These are phyloP conservation scores for Orchestia grillus DNA, from an alignment of 1,140 invertebrate species.

Conservation along the genomic window DNA sequence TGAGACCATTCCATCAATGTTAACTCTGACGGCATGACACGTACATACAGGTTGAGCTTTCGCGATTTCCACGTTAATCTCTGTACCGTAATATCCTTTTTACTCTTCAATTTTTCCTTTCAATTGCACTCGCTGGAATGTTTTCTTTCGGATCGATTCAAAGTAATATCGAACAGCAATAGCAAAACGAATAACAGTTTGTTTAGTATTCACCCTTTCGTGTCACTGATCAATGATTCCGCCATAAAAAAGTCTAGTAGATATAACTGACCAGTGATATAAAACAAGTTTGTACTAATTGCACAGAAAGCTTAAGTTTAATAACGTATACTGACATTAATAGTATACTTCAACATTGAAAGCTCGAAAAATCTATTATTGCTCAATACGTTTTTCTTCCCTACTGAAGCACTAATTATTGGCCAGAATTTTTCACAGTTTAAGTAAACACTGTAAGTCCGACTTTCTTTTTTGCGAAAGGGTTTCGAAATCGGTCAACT, in stretches of 20 bases:
- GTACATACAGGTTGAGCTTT: neutral
- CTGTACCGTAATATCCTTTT: neutral
- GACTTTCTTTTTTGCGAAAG: neutral
- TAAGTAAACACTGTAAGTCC: neutral
- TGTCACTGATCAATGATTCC: neutral
- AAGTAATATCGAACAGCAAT: neutral
- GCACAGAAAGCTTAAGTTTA: neutral
- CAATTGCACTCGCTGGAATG: neutral
- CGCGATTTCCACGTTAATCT: neutral
- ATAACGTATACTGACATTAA: neutral
- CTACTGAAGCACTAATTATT: neutral
- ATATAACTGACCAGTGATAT: neutral
- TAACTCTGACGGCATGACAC: neutral
- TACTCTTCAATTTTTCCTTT: neutral
- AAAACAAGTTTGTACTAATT: neutral
- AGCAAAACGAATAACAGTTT: neutral
- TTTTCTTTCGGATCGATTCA: neutral
- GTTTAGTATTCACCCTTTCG: neutral
- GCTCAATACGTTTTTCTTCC: neutral
- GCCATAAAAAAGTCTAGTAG: neutral
- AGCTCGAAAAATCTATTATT: neutral
- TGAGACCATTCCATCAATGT: neutral
- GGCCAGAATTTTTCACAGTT: neutral
- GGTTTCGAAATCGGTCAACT: neutral
- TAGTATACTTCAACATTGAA: neutral